These are phyloP conservation scores for Actenoides lindsayi DNA, from an alignment of 2,113 vertebrate genomes.

Conservation along the genomic window DNA sequence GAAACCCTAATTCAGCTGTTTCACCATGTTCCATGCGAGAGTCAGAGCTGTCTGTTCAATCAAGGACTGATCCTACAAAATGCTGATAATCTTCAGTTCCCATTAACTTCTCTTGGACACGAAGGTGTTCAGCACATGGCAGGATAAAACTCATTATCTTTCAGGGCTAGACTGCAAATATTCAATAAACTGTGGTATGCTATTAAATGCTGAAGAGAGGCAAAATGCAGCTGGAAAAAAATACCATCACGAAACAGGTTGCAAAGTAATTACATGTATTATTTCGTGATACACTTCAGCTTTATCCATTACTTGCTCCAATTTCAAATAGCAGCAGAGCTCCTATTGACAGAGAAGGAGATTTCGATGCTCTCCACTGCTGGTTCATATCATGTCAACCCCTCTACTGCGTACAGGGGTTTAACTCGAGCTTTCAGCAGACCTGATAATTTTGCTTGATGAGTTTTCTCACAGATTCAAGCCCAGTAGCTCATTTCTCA, in stretches of 20 bases:
- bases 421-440: not conserved
- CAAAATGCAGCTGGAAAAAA: constrained; percentile 1
- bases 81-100: not conserved
- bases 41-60: not conserved
- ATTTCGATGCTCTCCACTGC: not conserved
- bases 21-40: not conserved
- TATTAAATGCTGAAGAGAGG: not conserved
- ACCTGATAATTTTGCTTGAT: not conserved
- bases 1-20: not conserved
- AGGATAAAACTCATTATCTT: constrained; percentile 35
- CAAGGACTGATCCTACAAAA: not conserved
- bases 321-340: not conserved
- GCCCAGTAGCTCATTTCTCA: not conserved
- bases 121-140: not conserved
- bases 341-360: not conserved
- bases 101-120: not conserved
- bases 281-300: constrained; percentile 1
- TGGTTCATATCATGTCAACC: not conserved
- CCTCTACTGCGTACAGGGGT: not conserved
- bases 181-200: not conserved
- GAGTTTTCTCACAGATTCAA: not conserved
- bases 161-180: not conserved
- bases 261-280: constrained; percentile 28
- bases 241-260: not conserved
- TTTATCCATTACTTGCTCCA: not conserved